Conservation (phyloP, 2,113 vertebrate genomes). For the Charina bottae region DNA sequence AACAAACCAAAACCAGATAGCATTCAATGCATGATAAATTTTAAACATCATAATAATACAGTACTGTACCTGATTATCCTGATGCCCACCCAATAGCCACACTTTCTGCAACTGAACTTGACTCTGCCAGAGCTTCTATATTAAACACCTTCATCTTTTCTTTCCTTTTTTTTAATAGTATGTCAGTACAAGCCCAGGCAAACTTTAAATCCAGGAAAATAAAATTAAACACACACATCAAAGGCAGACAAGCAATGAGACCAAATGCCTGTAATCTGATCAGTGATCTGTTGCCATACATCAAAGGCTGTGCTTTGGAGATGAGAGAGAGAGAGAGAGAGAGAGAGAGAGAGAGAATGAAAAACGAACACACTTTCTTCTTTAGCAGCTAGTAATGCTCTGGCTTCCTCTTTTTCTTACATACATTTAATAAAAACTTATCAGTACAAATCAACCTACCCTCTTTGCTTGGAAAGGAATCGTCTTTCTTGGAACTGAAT, state of each 20-base stretch:
- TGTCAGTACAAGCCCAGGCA: conserved; percentile 78
- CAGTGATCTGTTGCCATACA: conserved; percentile 83
- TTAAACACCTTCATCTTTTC: conserved; percentile 62
- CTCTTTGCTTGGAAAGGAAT: conserved; percentile 34
- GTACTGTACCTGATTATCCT: conserved; percentile 71
- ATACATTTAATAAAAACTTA: conserved; percentile 65
- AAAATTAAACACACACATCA: conserved; percentile 86
- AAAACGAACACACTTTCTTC: conserved; percentile 43
- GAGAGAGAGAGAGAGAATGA: conserved; percentile 35
- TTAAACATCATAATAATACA: conserved; percentile 34
- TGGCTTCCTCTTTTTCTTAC: conserved; percentile 41
- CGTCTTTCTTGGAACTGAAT: conserved; percentile 58
- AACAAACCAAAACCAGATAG: background rate
- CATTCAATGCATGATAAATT: conserved; percentile 26
- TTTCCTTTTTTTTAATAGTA: conserved; percentile 51
- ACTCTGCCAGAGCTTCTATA: conserved; percentile 62
- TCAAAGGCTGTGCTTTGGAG: conserved; percentile 80
- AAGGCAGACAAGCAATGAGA: conserved; percentile 82
- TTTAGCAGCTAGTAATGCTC: conserved; percentile 66
- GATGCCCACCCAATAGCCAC: conserved; percentile 61
- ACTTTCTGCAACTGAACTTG: conserved; percentile 62
- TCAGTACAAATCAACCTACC: conserved; percentile 20
- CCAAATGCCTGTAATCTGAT: conserved; percentile 89
- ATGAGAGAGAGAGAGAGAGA: conserved; percentile 46
- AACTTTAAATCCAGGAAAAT: conserved; percentile 81